A percentile compares a stretch with the other conserved stretches of the same genome.
Conservation (phyloP, 2,888 invertebrate species). For the Pseudococcus longispinus region DNA sequence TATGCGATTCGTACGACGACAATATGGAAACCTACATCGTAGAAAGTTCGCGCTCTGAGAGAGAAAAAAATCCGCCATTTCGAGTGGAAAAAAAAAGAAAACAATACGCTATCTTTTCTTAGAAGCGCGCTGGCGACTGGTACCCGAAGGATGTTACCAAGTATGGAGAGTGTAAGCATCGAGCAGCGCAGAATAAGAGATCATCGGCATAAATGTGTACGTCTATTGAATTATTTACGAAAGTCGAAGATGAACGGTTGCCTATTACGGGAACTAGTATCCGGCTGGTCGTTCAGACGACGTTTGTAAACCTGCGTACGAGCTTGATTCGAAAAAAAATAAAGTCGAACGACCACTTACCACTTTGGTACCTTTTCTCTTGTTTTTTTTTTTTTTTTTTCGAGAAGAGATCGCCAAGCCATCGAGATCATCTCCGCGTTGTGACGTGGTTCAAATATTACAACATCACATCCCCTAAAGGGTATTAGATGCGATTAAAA, state of each 20-base stretch:
- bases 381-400: not conserved
- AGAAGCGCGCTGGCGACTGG: not conserved
- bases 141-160: constrained; percentile 42
- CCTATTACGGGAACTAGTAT: constrained; percentile 53
- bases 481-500: not conserved
- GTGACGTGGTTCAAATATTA: not conserved
- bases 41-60: not conserved
- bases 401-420: not conserved
- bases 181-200: constrained; percentile 30
- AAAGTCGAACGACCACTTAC: not conserved
- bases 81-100: not conserved
- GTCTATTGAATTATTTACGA: constrained; percentile 51
- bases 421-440: not conserved
- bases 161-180: not conserved
- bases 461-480: not conserved
- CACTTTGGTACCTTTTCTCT: not conserved
- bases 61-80: not conserved
- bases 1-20: not conserved
- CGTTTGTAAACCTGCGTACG: not conserved
- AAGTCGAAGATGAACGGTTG: constrained; percentile 48
- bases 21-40: not conserved
- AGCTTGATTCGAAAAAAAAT: not conserved
- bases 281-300: not conserved
- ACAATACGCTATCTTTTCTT: constrained; percentile 30
- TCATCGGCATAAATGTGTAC: not conserved